These are phyloP conservation scores for Caradrina kadenii DNA, from an alignment of 2,888 invertebrate species.

Conservation along the genomic window DNA sequence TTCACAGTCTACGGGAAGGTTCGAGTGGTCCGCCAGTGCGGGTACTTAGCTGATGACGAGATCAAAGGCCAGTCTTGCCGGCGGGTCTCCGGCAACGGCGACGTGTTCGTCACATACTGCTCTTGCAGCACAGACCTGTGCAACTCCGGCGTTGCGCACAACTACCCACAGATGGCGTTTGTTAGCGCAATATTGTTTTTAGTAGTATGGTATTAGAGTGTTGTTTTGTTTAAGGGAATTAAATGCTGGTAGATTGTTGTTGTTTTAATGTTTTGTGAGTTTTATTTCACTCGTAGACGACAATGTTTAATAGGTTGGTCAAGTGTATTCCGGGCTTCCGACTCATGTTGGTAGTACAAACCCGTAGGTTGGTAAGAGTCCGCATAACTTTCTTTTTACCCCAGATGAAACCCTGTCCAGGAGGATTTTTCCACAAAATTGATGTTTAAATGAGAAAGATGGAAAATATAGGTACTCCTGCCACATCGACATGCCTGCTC, in stretches of 20 bases:
- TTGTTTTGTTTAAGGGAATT: slow-evolving; percentile 10
- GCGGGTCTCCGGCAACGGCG: slow-evolving; percentile 93
- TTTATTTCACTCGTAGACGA: background rate
- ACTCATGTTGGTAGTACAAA: no score
- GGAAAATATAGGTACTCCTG: no score
- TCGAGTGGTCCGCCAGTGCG: slow-evolving; percentile 95
- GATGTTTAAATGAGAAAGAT: no score
- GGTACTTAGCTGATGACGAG: slow-evolving; percentile 93
- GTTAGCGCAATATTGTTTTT: slow-evolving; percentile 45
- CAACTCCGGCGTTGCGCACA: slow-evolving; percentile 86
- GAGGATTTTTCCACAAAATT: no score
- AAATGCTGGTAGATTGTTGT: slow-evolving; percentile 37
- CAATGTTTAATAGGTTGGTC: no score
- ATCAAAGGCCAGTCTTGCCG: slow-evolving; percentile 90
- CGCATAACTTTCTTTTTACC: no score
- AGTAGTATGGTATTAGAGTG: slow-evolving; percentile 37
- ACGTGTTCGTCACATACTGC: slow-evolving; percentile 94
- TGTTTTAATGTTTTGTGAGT: slow-evolving; percentile 4
- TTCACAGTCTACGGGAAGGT: slow-evolving; percentile 93
- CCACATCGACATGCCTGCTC: no score
- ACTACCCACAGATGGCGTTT: slow-evolving; percentile 66
- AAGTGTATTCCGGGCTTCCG: no score
- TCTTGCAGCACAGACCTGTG: slow-evolving; percentile 94
- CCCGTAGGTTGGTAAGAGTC: no score
- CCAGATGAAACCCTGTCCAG: no score